Evolutionary conservation across 2,797 vertebrate species (phyloP).

Genomic region (Momotus momota): DNA sequence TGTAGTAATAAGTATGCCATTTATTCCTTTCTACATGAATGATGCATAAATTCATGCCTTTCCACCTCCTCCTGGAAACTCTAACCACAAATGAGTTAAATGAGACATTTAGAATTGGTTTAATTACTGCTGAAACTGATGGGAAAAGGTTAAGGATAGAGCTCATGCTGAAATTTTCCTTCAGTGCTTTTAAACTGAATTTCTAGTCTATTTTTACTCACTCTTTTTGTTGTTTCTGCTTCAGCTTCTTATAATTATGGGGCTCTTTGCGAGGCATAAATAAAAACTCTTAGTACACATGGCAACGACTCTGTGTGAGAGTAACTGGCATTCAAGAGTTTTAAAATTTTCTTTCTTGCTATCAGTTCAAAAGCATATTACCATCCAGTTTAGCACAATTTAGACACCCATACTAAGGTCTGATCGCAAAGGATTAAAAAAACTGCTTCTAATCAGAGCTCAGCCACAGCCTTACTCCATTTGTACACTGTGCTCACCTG

Average conservation of each 20-base stretch:
- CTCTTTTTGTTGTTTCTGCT: not conserved
- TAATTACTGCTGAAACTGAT: slow-evolving; percentile 9
- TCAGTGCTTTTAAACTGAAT: slow-evolving; percentile 27
- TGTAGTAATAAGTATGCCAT: not conserved
- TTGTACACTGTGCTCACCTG: not conserved
- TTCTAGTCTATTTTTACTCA: slow-evolving; percentile 41
- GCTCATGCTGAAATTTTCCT: not conserved
- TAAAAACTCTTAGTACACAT: slow-evolving; percentile 26
- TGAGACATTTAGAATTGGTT: not conserved
- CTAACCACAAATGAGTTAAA: not conserved
- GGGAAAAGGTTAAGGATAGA: not conserved
- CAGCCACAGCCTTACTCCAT: not conserved
- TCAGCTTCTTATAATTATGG: slow-evolving; percentile 50
- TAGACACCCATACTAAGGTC: not conserved
- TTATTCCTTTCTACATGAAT: not conserved
- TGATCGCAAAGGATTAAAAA: slow-evolving; percentile 14
- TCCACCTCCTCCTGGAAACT: not conserved
- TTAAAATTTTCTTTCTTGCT: slow-evolving; percentile 34
- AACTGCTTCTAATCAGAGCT: not conserved
- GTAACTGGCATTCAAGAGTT: not conserved
- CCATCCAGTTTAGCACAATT: not conserved
- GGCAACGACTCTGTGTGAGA: not conserved
- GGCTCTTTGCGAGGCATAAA: slow-evolving; percentile 38
- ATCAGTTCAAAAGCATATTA: not conserved
- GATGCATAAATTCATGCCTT: not conserved